Evolutionary conservation across 1,140 invertebrate genomes (phyloP).

Genomic region (Pseudomyrmex gracilis): DNA sequence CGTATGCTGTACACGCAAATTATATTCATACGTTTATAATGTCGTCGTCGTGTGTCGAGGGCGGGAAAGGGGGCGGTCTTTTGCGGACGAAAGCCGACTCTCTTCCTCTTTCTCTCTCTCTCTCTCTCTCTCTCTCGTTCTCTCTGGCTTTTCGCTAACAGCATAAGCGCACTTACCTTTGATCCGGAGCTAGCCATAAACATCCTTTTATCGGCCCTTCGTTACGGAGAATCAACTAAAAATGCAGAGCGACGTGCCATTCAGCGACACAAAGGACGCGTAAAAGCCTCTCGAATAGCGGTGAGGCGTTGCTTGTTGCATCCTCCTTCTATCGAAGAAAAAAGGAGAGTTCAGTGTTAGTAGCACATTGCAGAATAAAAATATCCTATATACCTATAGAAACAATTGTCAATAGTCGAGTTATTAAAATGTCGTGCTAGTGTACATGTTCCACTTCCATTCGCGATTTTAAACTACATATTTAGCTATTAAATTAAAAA

Average conservation of each 20-base stretch:
- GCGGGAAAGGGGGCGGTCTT: constrained; percentile 61
- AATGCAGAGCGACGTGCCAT: constrained; percentile 55
- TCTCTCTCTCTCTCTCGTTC: constrained; percentile 11
- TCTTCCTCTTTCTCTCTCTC: no score
- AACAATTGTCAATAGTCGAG: constrained; percentile 6
- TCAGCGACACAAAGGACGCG: constrained; percentile 61
- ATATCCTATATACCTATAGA: constrained; percentile 3
- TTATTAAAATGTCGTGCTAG: neutral
- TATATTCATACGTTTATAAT: constrained; percentile 59
- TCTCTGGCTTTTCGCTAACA: constrained; percentile 76
- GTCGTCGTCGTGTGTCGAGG: constrained; percentile 72
- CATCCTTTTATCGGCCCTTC: constrained; percentile 81
- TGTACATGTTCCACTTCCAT: neutral
- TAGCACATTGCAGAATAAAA: constrained; percentile 26
- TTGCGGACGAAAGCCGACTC: constrained; percentile 56
- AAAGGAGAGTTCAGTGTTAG: neutral
- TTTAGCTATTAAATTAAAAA: neutral
- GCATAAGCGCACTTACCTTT: constrained; percentile 81
- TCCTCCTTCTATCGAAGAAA: constrained; percentile 31
- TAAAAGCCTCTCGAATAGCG: constrained; percentile 55
- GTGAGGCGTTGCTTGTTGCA: constrained; percentile 54
- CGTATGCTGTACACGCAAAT: constrained; percentile 60
- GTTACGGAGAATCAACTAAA: constrained; percentile 68
- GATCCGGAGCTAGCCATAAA: constrained; percentile 78
- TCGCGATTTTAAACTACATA: neutral